These are phyloP conservation scores for Enoplosus armatus DNA, from an alignment of 2,797 vertebrate species.

Conservation along the genomic window DNA sequence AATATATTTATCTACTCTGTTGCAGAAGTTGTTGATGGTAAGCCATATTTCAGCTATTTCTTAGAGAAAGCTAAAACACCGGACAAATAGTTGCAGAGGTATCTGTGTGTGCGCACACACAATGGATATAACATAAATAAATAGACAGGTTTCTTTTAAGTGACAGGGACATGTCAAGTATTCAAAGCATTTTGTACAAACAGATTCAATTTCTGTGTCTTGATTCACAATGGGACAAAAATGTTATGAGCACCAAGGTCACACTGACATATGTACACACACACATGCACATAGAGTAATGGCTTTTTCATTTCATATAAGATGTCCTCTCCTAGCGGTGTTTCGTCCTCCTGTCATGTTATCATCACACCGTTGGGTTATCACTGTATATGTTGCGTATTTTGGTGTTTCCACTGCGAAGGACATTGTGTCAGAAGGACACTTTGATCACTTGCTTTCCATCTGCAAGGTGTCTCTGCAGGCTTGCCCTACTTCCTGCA, in stretches of 20 bases:
- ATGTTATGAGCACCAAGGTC: conserved; percentile 7
- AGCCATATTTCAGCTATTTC: background rate
- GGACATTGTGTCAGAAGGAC: conserved; percentile 20
- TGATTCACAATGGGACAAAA: too few relatives aligned
- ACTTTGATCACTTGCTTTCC: background rate
- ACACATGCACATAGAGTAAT: background rate
- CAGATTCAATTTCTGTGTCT: too few relatives aligned
- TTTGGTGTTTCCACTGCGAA: conserved; percentile 3
- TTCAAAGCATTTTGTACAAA: background rate
- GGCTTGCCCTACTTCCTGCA: conserved; percentile 51
- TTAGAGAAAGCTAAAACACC: background rate
- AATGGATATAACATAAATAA: background rate
- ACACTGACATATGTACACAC: background rate
- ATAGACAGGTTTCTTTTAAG: background rate
- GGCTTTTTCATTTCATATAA: background rate
- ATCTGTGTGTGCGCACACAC: background rate
- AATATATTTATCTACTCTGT: background rate
- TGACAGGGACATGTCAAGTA: background rate
- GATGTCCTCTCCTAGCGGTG: background rate
- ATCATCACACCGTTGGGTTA: background rate
- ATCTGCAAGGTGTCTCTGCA: conserved; percentile 29
- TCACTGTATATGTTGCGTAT: background rate
- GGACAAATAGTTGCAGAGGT: too few relatives aligned
- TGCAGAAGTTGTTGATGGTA: background rate
- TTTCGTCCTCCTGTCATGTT: conserved; percentile 8